Base-by-base conservation (phyloP, 2,888 invertebrate species). In the Apodemia duryi region DNA sequence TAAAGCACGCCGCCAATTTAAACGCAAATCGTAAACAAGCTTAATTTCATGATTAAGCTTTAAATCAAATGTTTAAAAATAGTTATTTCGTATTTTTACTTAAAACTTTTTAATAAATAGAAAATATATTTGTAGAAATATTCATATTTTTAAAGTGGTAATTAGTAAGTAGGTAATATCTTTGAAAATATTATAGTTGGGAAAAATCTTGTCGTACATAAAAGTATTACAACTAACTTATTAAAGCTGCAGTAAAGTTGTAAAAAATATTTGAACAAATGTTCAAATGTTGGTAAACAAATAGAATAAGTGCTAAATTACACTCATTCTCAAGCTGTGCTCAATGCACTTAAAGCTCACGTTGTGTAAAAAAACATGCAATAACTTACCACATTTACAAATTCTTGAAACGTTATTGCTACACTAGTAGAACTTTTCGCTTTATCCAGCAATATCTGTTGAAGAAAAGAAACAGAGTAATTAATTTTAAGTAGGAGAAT, bases 381-480 rank as follows among this genome's bases (percentile, higher is more conserved):
- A 63, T 49, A 68, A 95, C 97, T 97, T 83, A 98, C 98, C 95
- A 98, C 96, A 93, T 97, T 97, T 74, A 98, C 97, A 86, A 98
- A 98, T 82, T 98, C 97, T 92, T 98, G 97, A 89, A 97, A 98
- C 52, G 97, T 97, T 76, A 98, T 96, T 67, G 97, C 96, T 67
- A 95, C 94, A 73, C 94, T 94, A 72, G 93, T 94, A 41, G 95
- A 93, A 77, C 94, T 94, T 74, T 93, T 93, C 51, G 95, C 95
- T 84, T 95, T 95, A 77, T 96, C 95, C 76, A 95, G 85, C 54
- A 97, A 89, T 70, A 95, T 94, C 89, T 92, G 81, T 41, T 81
- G 78, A 57, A 43, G 69, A 70, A 68, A 63, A 67, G 62, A 64
- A 60, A 65, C 49, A 13, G 4, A 13, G 2, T 46, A 13, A 0